Conservation (phyloP, 2,113 vertebrate genomes). For the Nerophis lumbriciformis region DNA sequence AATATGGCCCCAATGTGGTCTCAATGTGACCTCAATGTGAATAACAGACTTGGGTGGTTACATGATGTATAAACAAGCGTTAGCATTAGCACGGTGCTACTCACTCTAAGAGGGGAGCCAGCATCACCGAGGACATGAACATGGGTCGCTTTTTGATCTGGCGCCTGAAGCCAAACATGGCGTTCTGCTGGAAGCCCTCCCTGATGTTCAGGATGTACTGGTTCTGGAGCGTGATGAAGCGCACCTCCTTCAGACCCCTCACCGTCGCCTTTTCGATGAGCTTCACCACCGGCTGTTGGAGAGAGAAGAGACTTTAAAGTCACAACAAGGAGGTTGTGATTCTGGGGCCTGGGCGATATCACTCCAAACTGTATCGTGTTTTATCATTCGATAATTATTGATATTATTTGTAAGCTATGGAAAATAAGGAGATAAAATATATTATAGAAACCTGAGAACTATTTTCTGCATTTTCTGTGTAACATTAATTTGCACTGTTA, state of each 20-base stretch:
- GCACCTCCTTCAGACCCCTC: slow-evolving; percentile 90
- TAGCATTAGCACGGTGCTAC: slow-evolving; percentile 43
- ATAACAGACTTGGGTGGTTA: no score
- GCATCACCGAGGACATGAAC: slow-evolving; percentile 85
- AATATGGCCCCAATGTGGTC: no score
- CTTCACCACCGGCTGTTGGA: slow-evolving; percentile 83
- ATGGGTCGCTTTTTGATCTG: slow-evolving; percentile 92
- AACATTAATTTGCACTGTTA: no score
- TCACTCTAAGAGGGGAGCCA: slow-evolving; percentile 88
- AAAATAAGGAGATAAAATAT: no score
- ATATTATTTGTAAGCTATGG: no score
- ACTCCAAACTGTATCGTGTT: no score
- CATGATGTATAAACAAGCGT: no score
- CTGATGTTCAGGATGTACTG: slow-evolving; percentile 93
- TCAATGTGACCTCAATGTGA: no score
- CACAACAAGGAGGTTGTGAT: background rate
- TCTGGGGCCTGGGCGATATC: no score
- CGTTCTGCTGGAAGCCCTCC: slow-evolving; percentile 91
- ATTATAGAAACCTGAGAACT: no score
- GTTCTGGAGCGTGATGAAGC: slow-evolving; percentile 94
- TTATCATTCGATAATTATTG: no score
- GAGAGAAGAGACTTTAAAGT: background rate
- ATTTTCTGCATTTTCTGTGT: no score
- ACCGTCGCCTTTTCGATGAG: slow-evolving; percentile 90
- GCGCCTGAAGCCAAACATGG: slow-evolving; percentile 83